Conservation (phyloP, 2,888 invertebrate genomes). For the Drosophila emarginata region DNA sequence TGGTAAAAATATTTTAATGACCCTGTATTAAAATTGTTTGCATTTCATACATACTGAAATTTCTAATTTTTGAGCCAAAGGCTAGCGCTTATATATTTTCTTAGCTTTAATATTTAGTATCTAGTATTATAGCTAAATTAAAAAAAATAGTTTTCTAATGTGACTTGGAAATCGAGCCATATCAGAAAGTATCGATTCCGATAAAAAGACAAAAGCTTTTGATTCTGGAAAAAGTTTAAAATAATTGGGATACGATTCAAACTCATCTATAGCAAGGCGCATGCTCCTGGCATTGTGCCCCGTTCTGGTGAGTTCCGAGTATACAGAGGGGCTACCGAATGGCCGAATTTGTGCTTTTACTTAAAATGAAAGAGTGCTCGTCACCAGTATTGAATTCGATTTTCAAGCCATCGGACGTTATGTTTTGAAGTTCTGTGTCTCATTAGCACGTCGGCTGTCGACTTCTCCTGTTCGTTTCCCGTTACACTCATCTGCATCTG, state of each 20-base stretch:
- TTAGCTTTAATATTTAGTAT: too few species aligned
- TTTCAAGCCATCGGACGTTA: conserved; percentile 66
- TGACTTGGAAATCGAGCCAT: background rate
- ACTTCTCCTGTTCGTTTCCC: conserved; percentile 20
- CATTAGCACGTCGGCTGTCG: conserved; percentile 42
- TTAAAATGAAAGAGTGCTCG: conserved; percentile 10
- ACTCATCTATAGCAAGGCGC: background rate
- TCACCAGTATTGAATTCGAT: conserved; percentile 66
- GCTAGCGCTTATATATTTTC: too few species aligned
- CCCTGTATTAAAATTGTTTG: too few species aligned
- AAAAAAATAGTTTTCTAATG: too few species aligned
- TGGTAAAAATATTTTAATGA: too few species aligned
- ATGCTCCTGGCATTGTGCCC: conserved; percentile 9
- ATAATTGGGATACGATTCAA: background rate
- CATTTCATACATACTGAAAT: too few species aligned
- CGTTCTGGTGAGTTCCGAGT: background rate
- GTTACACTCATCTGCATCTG: conserved; percentile 32
- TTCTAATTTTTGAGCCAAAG: too few species aligned
- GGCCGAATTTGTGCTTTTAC: background rate
- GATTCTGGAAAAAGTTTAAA: background rate
- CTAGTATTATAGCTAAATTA: too few species aligned
- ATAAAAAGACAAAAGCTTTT: background rate
- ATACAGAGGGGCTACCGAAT: background rate
- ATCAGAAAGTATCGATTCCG: background rate
- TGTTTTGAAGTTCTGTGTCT: conserved; percentile 25